Base-by-base conservation (phyloP, 2,888 invertebrate genomes). In the Carcina quercana region DNA sequence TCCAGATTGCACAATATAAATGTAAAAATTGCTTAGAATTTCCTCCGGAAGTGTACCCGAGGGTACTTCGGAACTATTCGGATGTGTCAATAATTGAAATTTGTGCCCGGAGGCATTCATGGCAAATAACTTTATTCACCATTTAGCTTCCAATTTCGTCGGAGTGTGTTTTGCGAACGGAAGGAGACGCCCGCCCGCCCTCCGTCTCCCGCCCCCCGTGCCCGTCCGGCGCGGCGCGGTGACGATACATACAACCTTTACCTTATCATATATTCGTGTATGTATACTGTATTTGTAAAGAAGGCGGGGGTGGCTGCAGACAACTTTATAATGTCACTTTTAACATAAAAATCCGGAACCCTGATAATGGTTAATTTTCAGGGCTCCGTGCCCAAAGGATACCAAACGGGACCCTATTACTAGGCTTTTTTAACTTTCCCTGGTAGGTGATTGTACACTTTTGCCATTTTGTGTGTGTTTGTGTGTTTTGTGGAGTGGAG, bases 41-140 rank as follows among this genome's bases (percentile, higher is more conserved):
- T n/a, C n/a, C n/a, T n/a, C n/a, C n/a, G n/a, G n/a, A 57, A 58
- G 6, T 55, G 66, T 75, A 72, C 63, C 28, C 27, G 33, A 44
- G 47, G 49, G 68, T 72, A 75, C 74, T 76, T 67, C 73, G 61
- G 53, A 75, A 83, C 78, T 80, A 83, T 83, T 80, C 80, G 80
- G 80, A 83, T 80, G 82, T 65, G 75, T 59, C 76, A 79, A 83
- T 83, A 80, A 83, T 83, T 83, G 80, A 82, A 82, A 80, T 83
- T 79, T 78, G 80, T 80, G 80, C 83, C 83, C 82, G 72, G 80
- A 83, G 83, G 83, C 83, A 83, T 83, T 80, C 73, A 76, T 78
- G 59, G 78, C 79, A 80, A 80, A 80, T 82, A 80, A 75, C 82
- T 80, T 82, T 74, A 83, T 83, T 72, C 75, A 70, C 61, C 72